Evolutionary conservation across 2,113 vertebrate species (phyloP), one percentile per base, ranked within the genome.

Genomic region (Pangasianodon hypophthalmus): DNA sequence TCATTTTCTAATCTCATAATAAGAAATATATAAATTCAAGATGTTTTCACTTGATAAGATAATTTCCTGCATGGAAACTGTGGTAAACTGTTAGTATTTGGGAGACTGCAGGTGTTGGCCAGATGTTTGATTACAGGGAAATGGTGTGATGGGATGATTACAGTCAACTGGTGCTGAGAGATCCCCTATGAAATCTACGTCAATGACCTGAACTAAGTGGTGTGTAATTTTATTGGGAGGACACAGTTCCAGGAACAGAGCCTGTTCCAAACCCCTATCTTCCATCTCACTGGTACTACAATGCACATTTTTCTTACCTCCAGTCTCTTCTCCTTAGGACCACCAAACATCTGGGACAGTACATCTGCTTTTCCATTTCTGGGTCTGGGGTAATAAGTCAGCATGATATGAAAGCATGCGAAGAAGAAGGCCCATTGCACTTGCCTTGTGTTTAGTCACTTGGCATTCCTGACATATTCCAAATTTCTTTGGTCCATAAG

Each of bases 301-400:
- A 7, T 29, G 56, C 37, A 44, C 82, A 60, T 62, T 26, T 83
- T 83, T 82, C 50, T 60, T 84, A 60, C 37, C 32, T 56, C 19
- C 18, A 58, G 52, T 84, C 9, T 84, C 9, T 62, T 62, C 24
- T 84, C 11, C 24, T 44, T 16, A 60, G 37, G 82, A 84, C 56
- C 82, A 46, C 37, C 82, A 46, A 62, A 84, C 56, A 84, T 84
- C 21, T 62, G 56, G 82, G 37, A 84, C 82, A 62, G 82, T 84
- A 84, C 56, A 84, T 84, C 82, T 84, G 82, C 37, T 84, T 84
- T 84, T 84, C 56, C 37, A 84, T 44, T 84, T 84, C 21, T 84
- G 21, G 24, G 2, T 62, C 82, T 84, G 37, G 56, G 82, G 41
- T 62, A 84, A 62, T 62, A 60, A 84, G 37, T 62, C 56, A 62